Evolutionary conservation across 2,888 invertebrate genomes (phyloP).

Genomic region (Mimumesa dahlbomi): DNA sequence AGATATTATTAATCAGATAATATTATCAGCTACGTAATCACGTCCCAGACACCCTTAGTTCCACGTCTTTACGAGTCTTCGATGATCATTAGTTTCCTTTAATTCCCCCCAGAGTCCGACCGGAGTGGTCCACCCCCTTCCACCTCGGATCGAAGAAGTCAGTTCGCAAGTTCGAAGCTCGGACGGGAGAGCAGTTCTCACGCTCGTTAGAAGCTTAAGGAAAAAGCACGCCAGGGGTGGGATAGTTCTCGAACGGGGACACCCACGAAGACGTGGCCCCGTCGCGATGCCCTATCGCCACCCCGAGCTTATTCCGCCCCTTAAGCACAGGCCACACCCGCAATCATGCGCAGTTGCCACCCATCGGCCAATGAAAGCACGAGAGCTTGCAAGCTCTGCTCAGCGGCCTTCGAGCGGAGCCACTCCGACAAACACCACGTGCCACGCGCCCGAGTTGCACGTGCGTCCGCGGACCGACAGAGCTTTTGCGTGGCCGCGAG

Average conservation of each 20-base stretch:
- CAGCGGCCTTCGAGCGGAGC: conserved; percentile 71
- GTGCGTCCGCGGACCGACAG: conserved; percentile 72
- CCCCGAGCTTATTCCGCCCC: conserved; percentile 73
- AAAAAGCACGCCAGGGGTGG: conserved; percentile 63
- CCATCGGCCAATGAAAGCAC: conserved; percentile 75
- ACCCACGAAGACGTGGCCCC: conserved; percentile 74
- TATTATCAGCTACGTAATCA: no score
- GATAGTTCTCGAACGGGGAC: conserved; percentile 65
- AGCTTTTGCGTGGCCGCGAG: conserved; percentile 50
- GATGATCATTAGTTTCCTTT: conserved; percentile 46
- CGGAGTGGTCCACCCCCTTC: conserved; percentile 7
- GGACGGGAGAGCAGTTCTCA: conserved; percentile 56
- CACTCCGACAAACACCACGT: conserved; percentile 78
- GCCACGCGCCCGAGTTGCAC: conserved; percentile 78
- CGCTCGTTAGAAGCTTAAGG: conserved; percentile 61
- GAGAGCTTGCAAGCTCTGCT: conserved; percentile 73
- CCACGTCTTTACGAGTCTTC: not conserved
- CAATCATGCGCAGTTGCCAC: conserved; percentile 78
- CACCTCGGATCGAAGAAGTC: conserved; percentile 50
- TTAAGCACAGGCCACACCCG: conserved; percentile 74
- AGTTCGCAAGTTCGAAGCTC: conserved; percentile 57
- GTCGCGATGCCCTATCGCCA: conserved; percentile 75
- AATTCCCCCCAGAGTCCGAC: conserved; percentile 23
- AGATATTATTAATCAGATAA: no score
- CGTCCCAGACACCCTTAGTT: no score